Evolutionary conservation across 2,797 vertebrate genomes (phyloP).

Genomic region (Melanotaenia maccullochi): DNA sequence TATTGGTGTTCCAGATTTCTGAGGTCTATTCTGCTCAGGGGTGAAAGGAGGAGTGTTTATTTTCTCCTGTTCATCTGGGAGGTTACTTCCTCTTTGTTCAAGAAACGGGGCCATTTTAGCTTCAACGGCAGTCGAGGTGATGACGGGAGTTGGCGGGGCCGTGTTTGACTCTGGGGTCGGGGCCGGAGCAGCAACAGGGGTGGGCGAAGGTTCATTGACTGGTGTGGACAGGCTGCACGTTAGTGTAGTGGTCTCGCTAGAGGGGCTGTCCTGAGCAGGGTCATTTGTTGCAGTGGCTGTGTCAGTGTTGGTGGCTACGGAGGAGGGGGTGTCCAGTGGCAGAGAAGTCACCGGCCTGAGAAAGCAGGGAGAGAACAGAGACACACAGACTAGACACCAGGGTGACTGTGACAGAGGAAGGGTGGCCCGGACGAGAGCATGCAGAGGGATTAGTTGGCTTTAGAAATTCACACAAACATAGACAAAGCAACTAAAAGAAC

Average conservation of each 20-base stretch:
- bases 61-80: constrained; percentile 50
- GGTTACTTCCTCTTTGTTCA: constrained; percentile 52
- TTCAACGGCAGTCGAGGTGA: constrained; percentile 58
- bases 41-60: constrained; percentile 45
- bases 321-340: constrained; percentile 96
- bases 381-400: constrained; percentile 89
- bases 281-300: constrained; percentile 96
- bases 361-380: constrained; percentile 88
- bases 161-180: constrained; percentile 68
- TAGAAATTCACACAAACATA: constrained; percentile 61
- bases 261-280: constrained; percentile 95
- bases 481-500: constrained; percentile 71
- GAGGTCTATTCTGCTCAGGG: constrained; percentile 56
- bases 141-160: constrained; percentile 44
- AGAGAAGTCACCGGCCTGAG: constrained; percentile 93
- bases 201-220: constrained; percentile 86
- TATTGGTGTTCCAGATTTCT: constrained; percentile 72
- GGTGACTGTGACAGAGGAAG: constrained; percentile 82
- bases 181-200: constrained; percentile 75
- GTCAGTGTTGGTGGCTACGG: constrained; percentile 96
- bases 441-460: constrained; percentile 74
- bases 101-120: constrained; percentile 72
- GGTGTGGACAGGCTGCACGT: constrained; percentile 92
- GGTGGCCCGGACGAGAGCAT: constrained; percentile 69
- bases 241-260: constrained; percentile 96